These are phyloP conservation scores for Sardinella longiceps DNA, from an alignment of 2,797 vertebrate genomes.

Conservation along the genomic window DNA sequence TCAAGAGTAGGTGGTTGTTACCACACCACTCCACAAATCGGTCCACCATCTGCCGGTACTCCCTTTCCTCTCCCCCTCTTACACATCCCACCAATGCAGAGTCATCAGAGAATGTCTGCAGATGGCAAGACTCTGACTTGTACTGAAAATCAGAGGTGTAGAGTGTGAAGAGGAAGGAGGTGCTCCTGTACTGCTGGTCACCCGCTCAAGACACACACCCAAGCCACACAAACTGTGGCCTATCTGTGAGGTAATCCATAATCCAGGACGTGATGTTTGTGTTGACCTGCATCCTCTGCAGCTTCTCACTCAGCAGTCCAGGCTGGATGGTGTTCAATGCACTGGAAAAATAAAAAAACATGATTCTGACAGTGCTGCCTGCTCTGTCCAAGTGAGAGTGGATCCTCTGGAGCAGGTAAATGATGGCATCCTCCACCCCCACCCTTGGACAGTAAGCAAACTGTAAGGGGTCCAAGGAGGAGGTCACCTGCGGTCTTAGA, in stretches of 20 bases:
- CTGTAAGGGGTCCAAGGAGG: too few relatives aligned
- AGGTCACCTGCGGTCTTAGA: too few relatives aligned
- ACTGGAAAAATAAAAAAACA: too few relatives aligned
- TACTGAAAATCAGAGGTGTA: not conserved
- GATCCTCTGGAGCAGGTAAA: too few relatives aligned
- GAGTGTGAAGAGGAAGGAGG: not conserved
- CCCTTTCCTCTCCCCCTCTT: not conserved
- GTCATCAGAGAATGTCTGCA: constrained; percentile 5
- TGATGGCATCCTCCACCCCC: too few relatives aligned
- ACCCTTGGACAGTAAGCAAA: too few relatives aligned
- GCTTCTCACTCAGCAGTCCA: constrained; percentile 15
- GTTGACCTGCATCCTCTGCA: constrained; percentile 20
- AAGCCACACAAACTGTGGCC: constrained; percentile 25
- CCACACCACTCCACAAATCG: too few relatives aligned
- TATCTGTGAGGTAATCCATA: constrained; percentile 30
- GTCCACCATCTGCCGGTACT: too few relatives aligned
- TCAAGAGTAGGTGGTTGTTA: too few relatives aligned
- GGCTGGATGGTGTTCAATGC: constrained; percentile 20
- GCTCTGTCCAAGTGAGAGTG: too few relatives aligned
- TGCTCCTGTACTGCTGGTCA: constrained; percentile 1
- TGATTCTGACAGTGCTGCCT: too few relatives aligned
- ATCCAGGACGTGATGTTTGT: constrained; percentile 21
- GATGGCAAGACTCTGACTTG: not conserved
- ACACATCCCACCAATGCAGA: not conserved
- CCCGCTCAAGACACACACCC: not conserved